Conservation (phyloP, 53 echinoderm and acorn worm genomes). For the Zoroaster sp. region DNA sequence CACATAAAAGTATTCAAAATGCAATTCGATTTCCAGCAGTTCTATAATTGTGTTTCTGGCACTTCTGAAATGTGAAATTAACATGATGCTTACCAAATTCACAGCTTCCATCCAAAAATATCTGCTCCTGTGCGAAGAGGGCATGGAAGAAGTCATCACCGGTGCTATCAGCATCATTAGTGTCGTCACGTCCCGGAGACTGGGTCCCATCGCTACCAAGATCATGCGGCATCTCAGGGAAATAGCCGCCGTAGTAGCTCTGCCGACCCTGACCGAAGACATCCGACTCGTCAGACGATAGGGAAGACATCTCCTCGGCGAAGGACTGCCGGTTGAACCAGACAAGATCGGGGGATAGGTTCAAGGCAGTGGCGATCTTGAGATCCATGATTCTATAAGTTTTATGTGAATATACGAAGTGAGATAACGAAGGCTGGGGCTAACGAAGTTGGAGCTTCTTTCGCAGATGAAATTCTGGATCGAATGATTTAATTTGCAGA, state of each 20-base stretch:
- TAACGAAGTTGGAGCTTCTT: too few species aligned
- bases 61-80: neutral
- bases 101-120: neutral
- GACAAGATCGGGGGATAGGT: slow-evolving; percentile 6
- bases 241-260: neutral
- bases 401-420: neutral
- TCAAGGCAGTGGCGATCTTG: slow-evolving; percentile 4
- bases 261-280: neutral
- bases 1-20: too few species aligned
- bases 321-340: slow-evolving; percentile 10
- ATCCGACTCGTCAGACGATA: neutral
- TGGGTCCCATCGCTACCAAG: slow-evolving; percentile 3
- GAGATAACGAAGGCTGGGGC: neutral
- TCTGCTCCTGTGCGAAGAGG: slow-evolving; percentile 17
- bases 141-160: slow-evolving; percentile 23
- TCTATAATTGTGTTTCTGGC: too few species aligned
- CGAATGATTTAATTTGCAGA: neutral
- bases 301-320: neutral
- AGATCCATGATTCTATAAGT: neutral
- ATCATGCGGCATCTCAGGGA: slow-evolving; percentile 20
- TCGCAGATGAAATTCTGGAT: neutral
- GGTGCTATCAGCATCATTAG: neutral
- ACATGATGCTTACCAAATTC: neutral
- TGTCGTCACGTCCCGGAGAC: neutral
- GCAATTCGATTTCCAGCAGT: too few species aligned